A percentile compares a stretch with the other conserved stretches of the same genome.
These are phyloP conservation scores for Clavelina lepadiformis DNA, from an alignment of 23 tunicate genomes.

Conservation along the genomic window DNA sequence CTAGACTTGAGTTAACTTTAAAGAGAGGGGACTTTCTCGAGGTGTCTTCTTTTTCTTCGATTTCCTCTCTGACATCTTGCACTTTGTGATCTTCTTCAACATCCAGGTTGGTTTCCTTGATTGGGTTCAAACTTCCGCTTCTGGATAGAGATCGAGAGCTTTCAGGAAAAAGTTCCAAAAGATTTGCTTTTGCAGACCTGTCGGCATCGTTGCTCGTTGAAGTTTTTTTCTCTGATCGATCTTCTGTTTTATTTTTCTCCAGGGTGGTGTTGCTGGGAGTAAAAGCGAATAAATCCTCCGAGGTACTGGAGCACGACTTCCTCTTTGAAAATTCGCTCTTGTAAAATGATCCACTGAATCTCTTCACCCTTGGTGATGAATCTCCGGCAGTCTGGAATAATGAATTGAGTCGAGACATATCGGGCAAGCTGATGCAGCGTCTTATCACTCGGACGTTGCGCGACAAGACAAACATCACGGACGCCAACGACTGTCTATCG, in stretches of 20 bases:
- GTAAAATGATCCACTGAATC: neutral
- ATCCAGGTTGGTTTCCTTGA: neutral
- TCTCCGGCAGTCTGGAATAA: conserved; percentile 29
- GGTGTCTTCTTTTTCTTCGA: too few relatives aligned
- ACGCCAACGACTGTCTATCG: conserved; percentile 44
- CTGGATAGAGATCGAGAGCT: neutral
- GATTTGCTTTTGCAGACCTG: too few relatives aligned
- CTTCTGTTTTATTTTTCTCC: neutral
- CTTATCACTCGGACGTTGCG: conserved; percentile 15
- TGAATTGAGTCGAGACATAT: conserved; percentile 29
- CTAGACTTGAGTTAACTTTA: neutral
- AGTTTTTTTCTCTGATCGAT: neutral
- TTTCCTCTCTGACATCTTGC: too few relatives aligned
- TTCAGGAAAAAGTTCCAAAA: neutral
- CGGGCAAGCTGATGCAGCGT: conserved; percentile 72
- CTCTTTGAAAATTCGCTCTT: neutral
- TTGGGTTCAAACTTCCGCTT: neutral
- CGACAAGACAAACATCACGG: conserved; percentile 59
- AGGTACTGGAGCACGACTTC: neutral
- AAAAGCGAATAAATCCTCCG: neutral
- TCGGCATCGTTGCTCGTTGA: neutral
- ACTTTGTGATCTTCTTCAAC: too few relatives aligned
- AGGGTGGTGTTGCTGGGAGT: neutral
- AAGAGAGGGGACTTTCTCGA: too few relatives aligned
- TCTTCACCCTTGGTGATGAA: neutral